phyloP scores from a whole-genome alignment of 2,797 vertebrate genomes.

The Chiloscyllium punctatum region DNA sequence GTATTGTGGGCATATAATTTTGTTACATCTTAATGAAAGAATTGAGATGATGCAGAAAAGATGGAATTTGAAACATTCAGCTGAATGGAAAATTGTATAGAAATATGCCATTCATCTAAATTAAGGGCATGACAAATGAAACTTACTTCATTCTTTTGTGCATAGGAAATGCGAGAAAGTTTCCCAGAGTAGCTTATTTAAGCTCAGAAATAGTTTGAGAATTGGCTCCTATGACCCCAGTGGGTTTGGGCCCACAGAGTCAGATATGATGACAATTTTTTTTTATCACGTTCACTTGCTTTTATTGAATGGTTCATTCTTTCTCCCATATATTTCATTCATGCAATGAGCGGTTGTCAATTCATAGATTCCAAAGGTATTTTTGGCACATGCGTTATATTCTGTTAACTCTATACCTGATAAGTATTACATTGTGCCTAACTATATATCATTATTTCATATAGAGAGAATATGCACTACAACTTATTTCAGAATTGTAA shows the following conservation, averaged over 20 bases:
- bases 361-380: not conserved
- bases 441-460: not conserved
- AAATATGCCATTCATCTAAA: constrained; percentile 71
- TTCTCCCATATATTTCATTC: constrained; percentile 23
- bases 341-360: too few relatives aligned
- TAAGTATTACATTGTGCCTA: constrained; percentile 5
- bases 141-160: constrained; percentile 55
- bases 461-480: not conserved
- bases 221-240: constrained; percentile 8
- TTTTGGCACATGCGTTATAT: not conserved
- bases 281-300: constrained; percentile 9
- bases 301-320: constrained; percentile 31
- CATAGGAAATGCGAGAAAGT: constrained; percentile 52
- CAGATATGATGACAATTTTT: constrained; percentile 17
- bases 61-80: constrained; percentile 65
- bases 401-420: constrained; percentile 16
- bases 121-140: constrained; percentile 62
- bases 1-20: constrained; percentile 42
- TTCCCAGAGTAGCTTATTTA: constrained; percentile 56
- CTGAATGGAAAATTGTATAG: constrained; percentile 57
- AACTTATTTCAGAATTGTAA: not conserved
- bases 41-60: constrained; percentile 49
- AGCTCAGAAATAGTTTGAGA: constrained; percentile 33
- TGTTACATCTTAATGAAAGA: constrained; percentile 54
- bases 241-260: not conserved